Evolutionary conservation across 2,888 invertebrate genomes (phyloP), one percentile per base, ranked within the genome.

Genomic region (Nomada hirtipes): DNA sequence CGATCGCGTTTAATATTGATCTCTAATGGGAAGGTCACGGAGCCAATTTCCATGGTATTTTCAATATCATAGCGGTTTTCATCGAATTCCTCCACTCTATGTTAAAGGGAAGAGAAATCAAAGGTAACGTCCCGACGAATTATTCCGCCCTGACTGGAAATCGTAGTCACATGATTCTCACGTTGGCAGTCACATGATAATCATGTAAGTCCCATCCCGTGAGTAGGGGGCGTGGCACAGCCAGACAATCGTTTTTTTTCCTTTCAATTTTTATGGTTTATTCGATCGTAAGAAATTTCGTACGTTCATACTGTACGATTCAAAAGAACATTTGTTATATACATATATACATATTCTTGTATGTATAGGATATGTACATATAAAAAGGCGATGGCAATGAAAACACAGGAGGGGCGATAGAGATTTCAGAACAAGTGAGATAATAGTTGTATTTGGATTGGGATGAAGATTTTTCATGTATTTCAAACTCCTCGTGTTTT

Each of bases 181-280:
- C 92, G 92, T 92, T 93, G 92, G 91, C 90, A 89, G 92, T 93
- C 93, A 93, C 93, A 93, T 93, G 93, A 93, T 91, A 90, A 89
- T 92, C 92, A 89, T 89, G 90, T 91, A 92, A 93, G 92, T 92
- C 91, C 90, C 91, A 90, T 89, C 89, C 72, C 88, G 88, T 88
- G 88, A 89, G 86, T 87, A 82, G 88, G 89, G 93, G 91, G 93
- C 92, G 93, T 92, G 93, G 93, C 91, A 89, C 90, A 76, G 70
- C 13, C 53, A 73, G 52, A 75, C 61, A 70, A 76, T 75, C 57
- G 44, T 53, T 59, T 57, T 63, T 79, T 69, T 69, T 77, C 57
- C 53, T 59, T 68, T 50, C 10, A 42, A 53, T 71, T 84, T 75
- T 81, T 29, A 57, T 53, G 15, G 11, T 69, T 61, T 18, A 18